Evolutionary conservation across 2,113 vertebrate genomes (phyloP).

Genomic region (Gallinago jamesoni): DNA sequence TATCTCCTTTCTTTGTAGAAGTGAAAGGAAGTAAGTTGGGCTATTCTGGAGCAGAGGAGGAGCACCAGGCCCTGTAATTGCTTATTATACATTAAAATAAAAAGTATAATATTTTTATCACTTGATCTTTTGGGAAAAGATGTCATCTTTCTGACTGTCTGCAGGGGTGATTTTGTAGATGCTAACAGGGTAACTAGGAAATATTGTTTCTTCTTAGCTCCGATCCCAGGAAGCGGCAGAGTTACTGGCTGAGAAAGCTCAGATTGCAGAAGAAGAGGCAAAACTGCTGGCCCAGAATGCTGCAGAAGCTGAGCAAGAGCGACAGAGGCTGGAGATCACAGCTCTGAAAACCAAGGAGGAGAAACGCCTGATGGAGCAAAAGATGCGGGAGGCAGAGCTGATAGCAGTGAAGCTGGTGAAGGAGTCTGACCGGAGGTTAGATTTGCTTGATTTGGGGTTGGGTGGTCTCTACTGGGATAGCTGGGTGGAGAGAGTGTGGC

Average conservation of each 20-base stretch:
- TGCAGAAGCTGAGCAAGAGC: constrained; percentile 90
- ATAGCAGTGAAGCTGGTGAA: constrained; percentile 91
- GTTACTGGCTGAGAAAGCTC: constrained; percentile 91
- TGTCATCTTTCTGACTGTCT: not conserved
- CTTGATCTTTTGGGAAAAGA: not conserved
- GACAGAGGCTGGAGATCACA: constrained; percentile 87
- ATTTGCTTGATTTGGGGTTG: accelerated
- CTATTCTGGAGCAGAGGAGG: not conserved
- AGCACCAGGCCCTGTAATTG: not conserved
- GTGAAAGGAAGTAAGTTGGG: not conserved
- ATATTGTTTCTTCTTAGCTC: constrained; percentile 65
- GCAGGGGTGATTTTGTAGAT: not conserved
- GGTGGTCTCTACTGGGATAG: not conserved
- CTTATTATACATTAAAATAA: too few species aligned
- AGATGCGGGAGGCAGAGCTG: constrained; percentile 91
- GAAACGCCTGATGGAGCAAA: constrained; percentile 92
- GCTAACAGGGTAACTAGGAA: not conserved
- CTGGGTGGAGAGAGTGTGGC: not conserved
- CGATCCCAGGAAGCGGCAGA: constrained; percentile 91
- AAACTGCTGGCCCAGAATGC: constrained; percentile 92
- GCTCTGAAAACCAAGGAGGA: constrained; percentile 92
- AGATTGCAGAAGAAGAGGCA: constrained; percentile 92
- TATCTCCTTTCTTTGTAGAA: not conserved
- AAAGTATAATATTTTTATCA: not conserved
- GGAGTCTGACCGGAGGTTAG: constrained; percentile 89